phyloP scores from a whole-genome alignment of 1,140 invertebrate genomes.

The Megathymus violae region DNA sequence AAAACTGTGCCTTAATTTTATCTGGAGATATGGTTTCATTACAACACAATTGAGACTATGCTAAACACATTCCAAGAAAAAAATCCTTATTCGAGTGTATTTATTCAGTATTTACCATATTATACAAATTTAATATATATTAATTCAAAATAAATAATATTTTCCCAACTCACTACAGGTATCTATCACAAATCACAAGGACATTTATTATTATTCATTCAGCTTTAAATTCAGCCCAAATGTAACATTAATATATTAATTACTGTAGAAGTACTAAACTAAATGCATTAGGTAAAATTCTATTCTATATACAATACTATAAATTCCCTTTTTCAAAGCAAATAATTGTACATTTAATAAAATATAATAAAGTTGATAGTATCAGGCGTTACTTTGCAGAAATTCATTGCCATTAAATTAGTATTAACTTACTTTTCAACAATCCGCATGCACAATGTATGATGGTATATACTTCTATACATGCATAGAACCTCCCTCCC shows the following conservation, averaged over 20 bases:
- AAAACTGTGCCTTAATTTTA: neutral
- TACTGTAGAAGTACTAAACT: constrained; percentile 6
- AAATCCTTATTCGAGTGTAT: neutral
- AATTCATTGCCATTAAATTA: too few relatives aligned
- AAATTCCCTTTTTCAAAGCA: neutral
- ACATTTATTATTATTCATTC: neutral
- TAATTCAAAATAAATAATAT: neutral
- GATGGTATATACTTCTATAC: too few relatives aligned
- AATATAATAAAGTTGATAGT: too few relatives aligned
- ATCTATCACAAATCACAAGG: constrained; percentile 16
- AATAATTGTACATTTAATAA: neutral
- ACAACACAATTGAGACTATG: neutral
- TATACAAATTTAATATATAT: neutral
- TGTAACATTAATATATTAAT: neutral
- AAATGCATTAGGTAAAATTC: constrained; percentile 18
- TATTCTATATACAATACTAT: neutral
- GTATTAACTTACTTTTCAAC: too few relatives aligned
- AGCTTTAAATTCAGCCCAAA: neutral
- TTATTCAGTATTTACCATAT: neutral
- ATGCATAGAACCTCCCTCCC: too few relatives aligned
- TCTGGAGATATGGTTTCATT: neutral
- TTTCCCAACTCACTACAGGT: neutral
- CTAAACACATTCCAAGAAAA: neutral
- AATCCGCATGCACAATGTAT: too few relatives aligned
- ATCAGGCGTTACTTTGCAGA: too few relatives aligned